Conservation (phyloP, 2,888 invertebrate genomes). For the Callinectes sapidus region DNA sequence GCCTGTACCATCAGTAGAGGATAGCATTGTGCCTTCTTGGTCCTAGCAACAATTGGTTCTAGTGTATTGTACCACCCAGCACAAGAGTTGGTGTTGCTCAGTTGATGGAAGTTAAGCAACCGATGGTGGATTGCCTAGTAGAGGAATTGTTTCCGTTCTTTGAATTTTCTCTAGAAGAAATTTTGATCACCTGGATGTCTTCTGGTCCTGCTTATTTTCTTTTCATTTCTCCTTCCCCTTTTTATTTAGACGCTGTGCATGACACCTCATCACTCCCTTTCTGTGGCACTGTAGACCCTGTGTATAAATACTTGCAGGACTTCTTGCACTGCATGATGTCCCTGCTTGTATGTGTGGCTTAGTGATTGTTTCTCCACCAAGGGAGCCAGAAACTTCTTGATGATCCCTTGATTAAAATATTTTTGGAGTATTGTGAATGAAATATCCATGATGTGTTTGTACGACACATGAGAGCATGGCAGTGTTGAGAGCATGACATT, state of each 20-base stretch:
- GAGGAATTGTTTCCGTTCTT: slow-evolving; percentile 4
- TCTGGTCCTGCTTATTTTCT: slow-evolving; percentile 2
- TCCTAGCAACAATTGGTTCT: slow-evolving; percentile 51
- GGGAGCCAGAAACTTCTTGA: neutral
- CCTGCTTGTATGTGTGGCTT: neutral
- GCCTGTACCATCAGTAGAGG: slow-evolving; percentile 31
- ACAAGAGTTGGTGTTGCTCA: neutral
- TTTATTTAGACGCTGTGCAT: neutral
- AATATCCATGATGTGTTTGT: neutral
- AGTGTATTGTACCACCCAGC: slow-evolving; percentile 13
- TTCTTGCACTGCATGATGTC: too few relatives aligned
- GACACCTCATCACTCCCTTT: neutral
- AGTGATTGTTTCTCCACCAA: neutral
- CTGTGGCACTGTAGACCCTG: neutral
- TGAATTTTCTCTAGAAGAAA: neutral
- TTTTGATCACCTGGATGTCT: slow-evolving; percentile 28
- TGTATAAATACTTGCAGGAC: neutral
- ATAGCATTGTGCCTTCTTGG: slow-evolving; percentile 53
- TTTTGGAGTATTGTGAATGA: neutral
- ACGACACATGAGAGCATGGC: neutral
- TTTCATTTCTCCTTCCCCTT: neutral
- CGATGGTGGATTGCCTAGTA: neutral
- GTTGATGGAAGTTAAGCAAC: neutral
- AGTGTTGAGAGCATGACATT: neutral
- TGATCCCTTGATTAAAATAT: neutral